Base-by-base conservation (phyloP, 2,113 vertebrate species). In the Callithrix jacchus region DNA sequence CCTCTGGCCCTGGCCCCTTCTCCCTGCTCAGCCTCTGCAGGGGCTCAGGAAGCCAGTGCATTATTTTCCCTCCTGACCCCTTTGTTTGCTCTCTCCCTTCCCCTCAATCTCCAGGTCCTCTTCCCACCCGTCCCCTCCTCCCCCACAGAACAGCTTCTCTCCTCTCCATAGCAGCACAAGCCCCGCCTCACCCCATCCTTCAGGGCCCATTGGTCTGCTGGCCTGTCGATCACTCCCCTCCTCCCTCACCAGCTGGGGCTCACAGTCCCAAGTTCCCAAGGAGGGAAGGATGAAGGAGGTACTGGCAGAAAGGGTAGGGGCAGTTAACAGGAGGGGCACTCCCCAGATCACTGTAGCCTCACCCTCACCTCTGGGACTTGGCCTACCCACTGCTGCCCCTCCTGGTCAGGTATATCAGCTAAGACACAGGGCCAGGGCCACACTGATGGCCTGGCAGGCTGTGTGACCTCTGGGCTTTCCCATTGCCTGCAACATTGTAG, bases 51-150 rank as follows among this genome's bases (percentile, higher is more conserved):
- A 97, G 92, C 79, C 93, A 73, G 83, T 61, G 91, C 93, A 97
- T 94, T 94, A 97, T 97, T 95, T 97, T 97, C 92, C 87, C 97
- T 95, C 87, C 96, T 95, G 96, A 95, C 96, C 94, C 97, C 96
- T 97, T 97, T 96, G 96, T 97, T 97, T 96, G 94, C 94, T 97
- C 96, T 97, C 96, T 97, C 96, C 92, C 94, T 97, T 97, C 88
- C 92, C 97, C 94, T 98, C 97, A 95, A 93, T 97, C 92, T 98
- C 96, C 87, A 98, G 94, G 95, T 95, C 96, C 93, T 97, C 95
- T 97, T 93, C 94, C 94, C 81, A 96, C 84, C 17, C 61, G 52
- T 71, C 91, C 93, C 92, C 95, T 97, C 95, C 93, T 95, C 96
- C 91, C 97, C 96, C 87, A 97, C 83, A 97, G 74, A 96, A 97